These are phyloP conservation scores for Tenthredo scrophulariae DNA, from an alignment of 2,888 invertebrate species.

Conservation along the genomic window DNA sequence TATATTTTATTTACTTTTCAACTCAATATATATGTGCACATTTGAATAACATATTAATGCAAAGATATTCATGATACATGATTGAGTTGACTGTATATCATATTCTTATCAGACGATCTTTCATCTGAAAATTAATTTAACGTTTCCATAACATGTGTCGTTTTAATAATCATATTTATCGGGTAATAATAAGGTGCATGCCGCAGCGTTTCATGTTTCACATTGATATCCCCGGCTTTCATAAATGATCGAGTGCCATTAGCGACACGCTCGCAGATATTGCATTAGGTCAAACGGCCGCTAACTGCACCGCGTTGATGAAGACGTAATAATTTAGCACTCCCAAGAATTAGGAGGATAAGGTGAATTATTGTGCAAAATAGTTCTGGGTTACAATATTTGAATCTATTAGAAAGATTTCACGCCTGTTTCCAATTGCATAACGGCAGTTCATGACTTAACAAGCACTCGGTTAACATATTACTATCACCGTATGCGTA, in stretches of 20 bases:
- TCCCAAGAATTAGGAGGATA: not conserved
- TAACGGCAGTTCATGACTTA: slow-evolving; percentile 3
- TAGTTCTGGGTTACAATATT: slow-evolving; percentile 34
- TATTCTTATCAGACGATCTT: not conserved
- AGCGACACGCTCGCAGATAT: not conserved
- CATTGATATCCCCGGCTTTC: not conserved
- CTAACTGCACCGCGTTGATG: not conserved
- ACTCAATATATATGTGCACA: not conserved
- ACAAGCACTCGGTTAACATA: slow-evolving; percentile 23
- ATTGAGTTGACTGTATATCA: not conserved
- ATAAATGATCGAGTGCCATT: not conserved
- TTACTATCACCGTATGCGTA: slow-evolving; percentile 11
- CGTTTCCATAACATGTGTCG: not conserved
- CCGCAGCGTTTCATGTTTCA: not conserved
- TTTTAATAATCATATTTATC: not conserved
- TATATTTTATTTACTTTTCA: slow-evolving; percentile 30
- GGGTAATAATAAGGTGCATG: not conserved
- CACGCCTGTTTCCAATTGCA: slow-evolving; percentile 39
- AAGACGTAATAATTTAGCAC: slow-evolving; percentile 34
- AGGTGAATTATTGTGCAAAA: slow-evolving; percentile 19
- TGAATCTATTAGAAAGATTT: slow-evolving; percentile 5
- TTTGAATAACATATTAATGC: slow-evolving; percentile 23
- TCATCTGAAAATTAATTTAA: not conserved
- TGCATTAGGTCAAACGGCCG: not conserved
- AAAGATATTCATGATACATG: not conserved